Evolutionary conservation across 2,113 vertebrate genomes (phyloP).

Genomic region (Carassius auratus): DNA sequence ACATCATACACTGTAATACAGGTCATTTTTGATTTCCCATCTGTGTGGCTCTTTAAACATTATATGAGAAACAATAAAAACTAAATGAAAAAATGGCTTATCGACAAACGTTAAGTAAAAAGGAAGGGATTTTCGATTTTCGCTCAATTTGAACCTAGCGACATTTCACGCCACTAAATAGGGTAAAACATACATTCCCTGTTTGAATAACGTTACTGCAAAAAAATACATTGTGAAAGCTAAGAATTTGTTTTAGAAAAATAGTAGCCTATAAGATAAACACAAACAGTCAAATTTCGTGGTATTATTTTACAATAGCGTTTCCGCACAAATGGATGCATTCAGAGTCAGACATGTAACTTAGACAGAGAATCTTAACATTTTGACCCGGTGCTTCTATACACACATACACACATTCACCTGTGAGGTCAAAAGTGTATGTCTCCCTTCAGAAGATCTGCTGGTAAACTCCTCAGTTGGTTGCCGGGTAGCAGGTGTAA

Average conservation of each 20-base stretch:
- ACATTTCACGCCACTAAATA: not conserved
- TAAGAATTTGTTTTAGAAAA: not conserved
- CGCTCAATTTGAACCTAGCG: not conserved
- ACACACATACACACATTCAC: constrained; percentile 17
- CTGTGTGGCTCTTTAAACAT: not conserved
- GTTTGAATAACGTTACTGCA: not conserved
- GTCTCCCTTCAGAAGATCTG: constrained; percentile 69
- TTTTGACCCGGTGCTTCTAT: not conserved
- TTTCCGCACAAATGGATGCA: not conserved
- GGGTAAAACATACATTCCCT: not conserved
- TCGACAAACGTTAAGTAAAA: too few species aligned
- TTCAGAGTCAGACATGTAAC: too few species aligned
- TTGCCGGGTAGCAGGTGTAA: constrained; percentile 85
- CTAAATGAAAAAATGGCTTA: not conserved
- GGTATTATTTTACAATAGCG: not conserved
- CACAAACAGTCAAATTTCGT: too few species aligned
- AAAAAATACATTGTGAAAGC: not conserved
- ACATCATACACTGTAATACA: too few species aligned
- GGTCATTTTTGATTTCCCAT: too few species aligned
- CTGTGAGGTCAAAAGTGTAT: constrained; percentile 79
- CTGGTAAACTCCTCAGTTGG: constrained; percentile 70
- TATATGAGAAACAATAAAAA: not conserved
- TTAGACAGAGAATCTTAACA: not conserved
- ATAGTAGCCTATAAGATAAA: too few species aligned
- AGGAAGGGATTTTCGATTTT: too few species aligned